A percentile compares a stretch with the other conserved stretches of the same genome.
phyloP scores from a whole-genome alignment of 2,113 vertebrate genomes.

The Leptocoma aspasia region DNA sequence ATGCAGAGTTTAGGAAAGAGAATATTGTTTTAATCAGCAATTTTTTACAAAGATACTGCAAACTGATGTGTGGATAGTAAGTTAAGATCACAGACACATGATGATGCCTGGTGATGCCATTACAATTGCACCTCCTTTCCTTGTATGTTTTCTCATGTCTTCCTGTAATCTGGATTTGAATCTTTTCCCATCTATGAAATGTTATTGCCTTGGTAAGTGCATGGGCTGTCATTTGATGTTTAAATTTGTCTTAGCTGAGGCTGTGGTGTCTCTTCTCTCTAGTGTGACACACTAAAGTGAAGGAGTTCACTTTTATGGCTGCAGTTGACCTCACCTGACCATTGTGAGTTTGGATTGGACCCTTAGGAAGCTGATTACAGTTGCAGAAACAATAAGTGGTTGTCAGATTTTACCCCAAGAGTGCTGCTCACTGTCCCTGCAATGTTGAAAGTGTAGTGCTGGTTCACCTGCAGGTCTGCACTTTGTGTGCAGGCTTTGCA shows the following conservation, averaged over 20 bases:
- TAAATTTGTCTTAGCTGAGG: not conserved
- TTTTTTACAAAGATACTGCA: not conserved
- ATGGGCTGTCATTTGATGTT: not conserved
- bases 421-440: fast-evolving
- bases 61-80: not conserved
- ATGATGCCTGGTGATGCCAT: not conserved
- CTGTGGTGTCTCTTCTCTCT: not conserved
- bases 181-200: not conserved
- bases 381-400: not conserved
- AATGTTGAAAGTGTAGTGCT: not conserved
- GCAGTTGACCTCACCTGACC: not conserved
- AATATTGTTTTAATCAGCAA: not conserved
- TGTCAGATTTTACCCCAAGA: not conserved
- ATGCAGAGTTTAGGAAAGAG: not conserved
- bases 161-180: not conserved
- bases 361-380: not conserved
- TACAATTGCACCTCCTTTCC: not conserved
- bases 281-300: not conserved
- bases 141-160: not conserved
- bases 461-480: not conserved
- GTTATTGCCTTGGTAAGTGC: not conserved
- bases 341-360: not conserved
- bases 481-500: not conserved
- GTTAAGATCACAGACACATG: not conserved
- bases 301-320: not conserved